phyloP scores from a whole-genome alignment of 2,888 invertebrate genomes.

The Agrilus mali region DNA sequence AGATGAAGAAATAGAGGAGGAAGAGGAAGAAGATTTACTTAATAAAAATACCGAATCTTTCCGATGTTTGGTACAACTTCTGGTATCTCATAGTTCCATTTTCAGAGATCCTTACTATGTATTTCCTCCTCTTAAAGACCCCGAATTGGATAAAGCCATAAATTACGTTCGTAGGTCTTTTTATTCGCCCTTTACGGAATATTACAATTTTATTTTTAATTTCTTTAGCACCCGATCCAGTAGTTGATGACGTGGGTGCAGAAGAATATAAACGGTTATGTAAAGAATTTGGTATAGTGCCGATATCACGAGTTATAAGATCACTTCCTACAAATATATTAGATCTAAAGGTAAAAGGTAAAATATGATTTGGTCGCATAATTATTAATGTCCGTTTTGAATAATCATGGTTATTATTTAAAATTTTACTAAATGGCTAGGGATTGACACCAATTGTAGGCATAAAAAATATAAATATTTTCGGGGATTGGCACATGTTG shows the following conservation, averaged over 20 bases:
- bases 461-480: no score
- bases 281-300: conserved; percentile 27
- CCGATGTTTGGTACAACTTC: conserved; percentile 27
- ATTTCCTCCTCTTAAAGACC: conserved; percentile 30
- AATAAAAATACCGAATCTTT: conserved; percentile 28
- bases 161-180: conserved; percentile 21
- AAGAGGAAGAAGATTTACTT: conserved; percentile 21
- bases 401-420: no score
- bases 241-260: conserved; percentile 23
- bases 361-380: background rate
- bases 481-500: no score
- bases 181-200: background rate
- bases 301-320: conserved; percentile 25
- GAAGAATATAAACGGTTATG: conserved; percentile 29
- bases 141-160: conserved; percentile 30
- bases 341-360: conserved; percentile 25
- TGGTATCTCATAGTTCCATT: conserved; percentile 35
- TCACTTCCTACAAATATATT: conserved; percentile 21
- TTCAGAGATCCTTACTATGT: conserved; percentile 36
- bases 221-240: conserved; percentile 18
- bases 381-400: no score
- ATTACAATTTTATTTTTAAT: background rate
- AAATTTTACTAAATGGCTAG: no score
- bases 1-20: conserved; percentile 16
- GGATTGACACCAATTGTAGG: no score